phyloP scores from a whole-genome alignment of 2,888 invertebrate species.

The Panzeria rudis region DNA sequence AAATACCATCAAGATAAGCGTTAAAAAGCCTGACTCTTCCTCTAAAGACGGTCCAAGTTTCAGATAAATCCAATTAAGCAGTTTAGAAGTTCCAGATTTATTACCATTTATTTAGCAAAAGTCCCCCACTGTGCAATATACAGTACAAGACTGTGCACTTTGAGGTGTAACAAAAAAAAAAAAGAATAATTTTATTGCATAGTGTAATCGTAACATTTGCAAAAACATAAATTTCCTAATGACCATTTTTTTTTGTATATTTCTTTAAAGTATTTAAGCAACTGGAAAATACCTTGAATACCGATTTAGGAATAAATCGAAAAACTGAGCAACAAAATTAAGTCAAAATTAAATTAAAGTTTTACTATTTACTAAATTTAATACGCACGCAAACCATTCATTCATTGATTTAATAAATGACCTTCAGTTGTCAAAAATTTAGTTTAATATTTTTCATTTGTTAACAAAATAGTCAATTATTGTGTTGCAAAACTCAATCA shows the following conservation, averaged over 20 bases:
- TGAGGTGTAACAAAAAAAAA: background rate
- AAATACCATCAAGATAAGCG: no score
- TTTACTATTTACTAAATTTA: background rate
- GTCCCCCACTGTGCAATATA: no score
- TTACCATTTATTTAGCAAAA: no score
- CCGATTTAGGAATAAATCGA: background rate
- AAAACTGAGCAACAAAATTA: background rate
- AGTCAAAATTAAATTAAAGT: background rate
- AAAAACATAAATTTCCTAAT: no score
- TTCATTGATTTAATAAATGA: constrained; percentile 43
- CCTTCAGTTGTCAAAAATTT: constrained; percentile 33
- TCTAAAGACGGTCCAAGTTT: no score
- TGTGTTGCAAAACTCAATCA: constrained; percentile 28
- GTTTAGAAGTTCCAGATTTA: no score
- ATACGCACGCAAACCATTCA: constrained; percentile 33
- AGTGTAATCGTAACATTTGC: background rate
- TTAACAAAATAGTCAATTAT: constrained; percentile 35
- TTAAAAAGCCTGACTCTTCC: no score
- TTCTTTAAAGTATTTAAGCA: background rate
- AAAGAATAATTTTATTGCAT: background rate
- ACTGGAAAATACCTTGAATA: background rate
- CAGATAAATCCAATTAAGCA: no score
- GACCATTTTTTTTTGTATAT: no score
- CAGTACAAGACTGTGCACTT: no score
- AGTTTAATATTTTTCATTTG: constrained; percentile 14